Conservation (phyloP, 2,113 vertebrate species). For the Solea solea region DNA sequence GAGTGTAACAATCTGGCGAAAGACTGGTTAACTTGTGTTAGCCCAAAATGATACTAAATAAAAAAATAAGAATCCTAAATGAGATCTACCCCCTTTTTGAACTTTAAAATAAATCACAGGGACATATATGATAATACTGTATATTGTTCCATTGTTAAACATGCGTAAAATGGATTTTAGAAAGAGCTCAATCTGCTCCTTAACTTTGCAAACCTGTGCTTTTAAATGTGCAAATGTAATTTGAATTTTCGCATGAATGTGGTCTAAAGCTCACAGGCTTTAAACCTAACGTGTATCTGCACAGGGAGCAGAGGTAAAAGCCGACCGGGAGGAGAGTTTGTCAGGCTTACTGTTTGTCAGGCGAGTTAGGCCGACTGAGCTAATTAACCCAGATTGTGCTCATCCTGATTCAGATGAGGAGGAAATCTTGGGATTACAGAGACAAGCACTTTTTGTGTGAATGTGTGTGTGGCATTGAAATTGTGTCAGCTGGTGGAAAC, state of each 20-base stretch:
- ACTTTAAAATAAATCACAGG: too few species aligned
- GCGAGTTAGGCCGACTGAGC: conserved; percentile 56
- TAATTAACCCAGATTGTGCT: conserved; percentile 70
- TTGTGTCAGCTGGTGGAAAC: conserved; percentile 39
- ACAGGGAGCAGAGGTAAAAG: conserved; percentile 11
- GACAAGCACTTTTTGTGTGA: conserved; percentile 7
- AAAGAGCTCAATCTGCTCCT: too few species aligned
- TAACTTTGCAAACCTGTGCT: too few species aligned
- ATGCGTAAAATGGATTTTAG: too few species aligned
- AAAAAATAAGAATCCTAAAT: too few species aligned
- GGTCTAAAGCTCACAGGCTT: not conserved
- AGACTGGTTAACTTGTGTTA: too few species aligned
- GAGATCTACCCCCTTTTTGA: too few species aligned
- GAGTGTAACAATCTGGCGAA: too few species aligned
- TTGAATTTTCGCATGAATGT: conserved; percentile 16
- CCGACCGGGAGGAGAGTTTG: conserved; percentile 37
- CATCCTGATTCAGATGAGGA: conserved; percentile 56
- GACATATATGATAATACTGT: too few species aligned
- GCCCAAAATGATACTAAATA: too few species aligned
- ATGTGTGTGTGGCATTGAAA: conserved; percentile 21
- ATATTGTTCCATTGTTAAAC: too few species aligned
- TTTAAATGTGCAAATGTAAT: not conserved
- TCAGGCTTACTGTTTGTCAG: conserved; percentile 58
- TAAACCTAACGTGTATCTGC: conserved; percentile 4
- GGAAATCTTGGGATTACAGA: conserved; percentile 70